A percentile compares a stretch with the other conserved stretches of the same genome.
These are phyloP conservation scores for Rhamnusium bicolor DNA, from an alignment of 2,888 invertebrate genomes.

Conservation along the genomic window DNA sequence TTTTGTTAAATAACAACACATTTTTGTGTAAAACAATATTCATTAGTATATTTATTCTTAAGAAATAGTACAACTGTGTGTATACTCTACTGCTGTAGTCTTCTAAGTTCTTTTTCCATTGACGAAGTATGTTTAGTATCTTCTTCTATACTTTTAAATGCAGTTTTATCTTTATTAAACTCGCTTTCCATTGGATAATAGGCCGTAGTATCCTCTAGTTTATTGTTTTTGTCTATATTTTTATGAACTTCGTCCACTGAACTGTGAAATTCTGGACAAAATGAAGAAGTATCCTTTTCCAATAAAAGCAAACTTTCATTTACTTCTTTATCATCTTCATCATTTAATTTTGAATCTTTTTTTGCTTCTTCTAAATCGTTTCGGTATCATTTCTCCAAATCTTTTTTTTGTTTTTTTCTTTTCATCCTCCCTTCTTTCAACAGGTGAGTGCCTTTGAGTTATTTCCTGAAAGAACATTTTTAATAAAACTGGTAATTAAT, in stretches of 20 bases:
- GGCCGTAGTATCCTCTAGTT: background rate
- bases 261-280: background rate
- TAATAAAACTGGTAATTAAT: background rate
- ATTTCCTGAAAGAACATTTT: slow-evolving; percentile 41
- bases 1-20: no score
- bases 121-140: background rate
- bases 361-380: slow-evolving; percentile 22
- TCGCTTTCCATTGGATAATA: background rate
- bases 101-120: background rate
- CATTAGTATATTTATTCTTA: slow-evolving; percentile 21
- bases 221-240: background rate
- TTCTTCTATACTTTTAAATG: background rate
- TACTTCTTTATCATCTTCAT: background rate
- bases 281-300: background rate
- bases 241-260: background rate
- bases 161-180: background rate
- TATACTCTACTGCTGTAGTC: background rate
- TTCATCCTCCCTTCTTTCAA: slow-evolving; percentile 13
- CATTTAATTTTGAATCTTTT: background rate
- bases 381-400: slow-evolving; percentile 19
- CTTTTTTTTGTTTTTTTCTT: slow-evolving; percentile 5
- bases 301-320: background rate
- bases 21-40: background rate
- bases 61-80: slow-evolving; percentile 9
- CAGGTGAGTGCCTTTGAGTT: slow-evolving; percentile 39